phyloP scores from a whole-genome alignment of 1,140 invertebrate genomes.

The Solenopsis invicta region DNA sequence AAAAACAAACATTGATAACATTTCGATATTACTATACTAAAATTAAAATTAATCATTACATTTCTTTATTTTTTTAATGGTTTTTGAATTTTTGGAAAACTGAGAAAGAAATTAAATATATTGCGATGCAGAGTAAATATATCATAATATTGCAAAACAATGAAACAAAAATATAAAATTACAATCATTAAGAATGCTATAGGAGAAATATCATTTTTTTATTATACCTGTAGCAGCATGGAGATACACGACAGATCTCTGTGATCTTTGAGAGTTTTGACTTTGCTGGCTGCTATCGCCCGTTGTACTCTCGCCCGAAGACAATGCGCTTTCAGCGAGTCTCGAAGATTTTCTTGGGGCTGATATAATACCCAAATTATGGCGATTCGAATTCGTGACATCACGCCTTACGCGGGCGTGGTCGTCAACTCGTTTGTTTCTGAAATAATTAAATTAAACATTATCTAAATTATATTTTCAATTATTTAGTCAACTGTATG shows the following conservation, averaged over 20 bases:
- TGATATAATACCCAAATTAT: conserved; percentile 80
- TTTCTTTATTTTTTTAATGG: not conserved
- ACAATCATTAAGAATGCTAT: not conserved
- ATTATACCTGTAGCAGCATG: conserved; percentile 92
- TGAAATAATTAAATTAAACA: conserved; percentile 64
- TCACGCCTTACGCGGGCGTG: conserved; percentile 81
- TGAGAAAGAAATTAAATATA: not conserved
- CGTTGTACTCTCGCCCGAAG: conserved; percentile 86
- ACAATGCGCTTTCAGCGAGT: conserved; percentile 84
- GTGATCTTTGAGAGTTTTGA: conserved; percentile 92
- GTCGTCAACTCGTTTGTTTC: conserved; percentile 84
- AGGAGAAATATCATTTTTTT: not conserved
- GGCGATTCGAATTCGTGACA: conserved; percentile 81
- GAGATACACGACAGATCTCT: conserved; percentile 93
- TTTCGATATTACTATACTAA: not conserved
- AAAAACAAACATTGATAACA: not conserved
- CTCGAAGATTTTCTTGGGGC: conserved; percentile 82
- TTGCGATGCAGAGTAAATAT: not conserved
- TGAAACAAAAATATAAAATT: not conserved
- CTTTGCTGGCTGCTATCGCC: conserved; percentile 92
- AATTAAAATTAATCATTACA: too few relatives aligned
- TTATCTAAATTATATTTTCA: not conserved
- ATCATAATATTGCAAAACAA: not conserved
- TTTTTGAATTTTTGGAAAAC: not conserved
- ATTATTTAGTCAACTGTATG: not conserved